These are phyloP conservation scores for Colius striatus DNA, from an alignment of 2,113 vertebrate genomes.

Conservation along the genomic window DNA sequence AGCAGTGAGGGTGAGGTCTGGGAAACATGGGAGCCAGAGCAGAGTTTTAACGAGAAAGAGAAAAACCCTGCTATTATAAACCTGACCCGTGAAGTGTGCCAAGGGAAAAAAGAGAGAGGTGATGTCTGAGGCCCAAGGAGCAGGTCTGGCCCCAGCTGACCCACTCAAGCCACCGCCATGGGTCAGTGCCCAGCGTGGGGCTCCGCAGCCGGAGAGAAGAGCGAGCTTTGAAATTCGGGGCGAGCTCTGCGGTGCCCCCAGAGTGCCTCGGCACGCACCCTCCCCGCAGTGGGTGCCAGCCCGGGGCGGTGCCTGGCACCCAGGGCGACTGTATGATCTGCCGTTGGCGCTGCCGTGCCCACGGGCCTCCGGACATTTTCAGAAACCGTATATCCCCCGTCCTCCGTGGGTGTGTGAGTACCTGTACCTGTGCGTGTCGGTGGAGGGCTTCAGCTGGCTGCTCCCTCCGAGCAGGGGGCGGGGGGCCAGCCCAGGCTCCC, in stretches of 20 bases:
- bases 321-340: conserved; percentile 62
- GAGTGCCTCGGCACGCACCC: accelerated
- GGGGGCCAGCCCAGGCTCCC: not conserved
- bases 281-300: not conserved
- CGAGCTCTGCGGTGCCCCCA: accelerated
- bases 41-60: not conserved
- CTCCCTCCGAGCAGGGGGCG: not conserved
- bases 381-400: conserved; percentile 67
- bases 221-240: accelerated
- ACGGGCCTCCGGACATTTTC: conserved; percentile 38
- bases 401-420: conserved; percentile 56
- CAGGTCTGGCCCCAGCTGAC: accelerated
- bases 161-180: not conserved
- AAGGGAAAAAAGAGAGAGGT: not conserved
- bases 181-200: not conserved
- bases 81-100: accelerated
- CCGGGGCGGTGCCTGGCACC: accelerated
- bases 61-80: not conserved
- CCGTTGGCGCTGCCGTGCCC: not conserved
- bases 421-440: conserved; percentile 56
- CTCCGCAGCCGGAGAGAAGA: not conserved
- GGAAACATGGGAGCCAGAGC: not conserved
- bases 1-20: not conserved
- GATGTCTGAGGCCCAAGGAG: accelerated
- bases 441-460: conserved; percentile 42